Evolutionary conservation across 30 jellyfish, hydroid and myxozoan genomes (phyloP).

Genomic region (Calvadosia cruxmelitensis): DNA sequence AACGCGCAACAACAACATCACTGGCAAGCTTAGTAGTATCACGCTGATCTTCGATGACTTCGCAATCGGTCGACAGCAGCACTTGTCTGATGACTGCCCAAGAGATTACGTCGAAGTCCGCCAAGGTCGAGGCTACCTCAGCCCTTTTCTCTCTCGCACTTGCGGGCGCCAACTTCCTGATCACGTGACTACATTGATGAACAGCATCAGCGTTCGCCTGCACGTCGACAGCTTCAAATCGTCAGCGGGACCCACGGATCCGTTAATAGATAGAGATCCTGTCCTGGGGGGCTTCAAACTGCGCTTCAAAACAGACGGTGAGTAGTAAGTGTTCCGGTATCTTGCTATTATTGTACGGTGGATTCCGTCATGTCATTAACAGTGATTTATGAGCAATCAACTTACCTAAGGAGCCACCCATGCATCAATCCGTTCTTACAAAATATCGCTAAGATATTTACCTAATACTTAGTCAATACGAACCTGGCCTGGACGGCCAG

Average conservation of each 20-base stretch:
- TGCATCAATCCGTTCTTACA: too few relatives aligned
- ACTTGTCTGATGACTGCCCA: slow-evolving; percentile 47
- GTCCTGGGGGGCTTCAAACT: slow-evolving; percentile 23
- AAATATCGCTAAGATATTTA: too few relatives aligned
- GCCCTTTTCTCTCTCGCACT: slow-evolving; percentile 48
- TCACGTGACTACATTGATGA: slow-evolving; percentile 55
- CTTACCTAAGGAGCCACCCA: too few relatives aligned
- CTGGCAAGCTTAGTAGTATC: slow-evolving; percentile 7
- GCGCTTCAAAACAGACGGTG: slow-evolving; percentile 61
- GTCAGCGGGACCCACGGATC: slow-evolving; percentile 10
- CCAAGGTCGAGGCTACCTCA: slow-evolving; percentile 80
- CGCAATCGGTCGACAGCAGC: slow-evolving; percentile 33
- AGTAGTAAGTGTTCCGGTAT: background rate
- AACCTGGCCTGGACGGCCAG: too few relatives aligned
- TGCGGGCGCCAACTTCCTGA: slow-evolving; percentile 67
- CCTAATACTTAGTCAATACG: too few relatives aligned
- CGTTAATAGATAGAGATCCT: background rate
- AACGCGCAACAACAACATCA: background rate
- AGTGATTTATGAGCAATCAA: too few relatives aligned
- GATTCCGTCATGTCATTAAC: too few relatives aligned
- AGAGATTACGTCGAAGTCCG: slow-evolving; percentile 71
- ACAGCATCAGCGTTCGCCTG: slow-evolving; percentile 51
- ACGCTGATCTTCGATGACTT: slow-evolving; percentile 55
- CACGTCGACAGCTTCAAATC: too few relatives aligned
- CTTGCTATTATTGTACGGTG: too few relatives aligned